These are phyloP conservation scores for Chalcis sispes DNA, from an alignment of 2,888 invertebrate genomes.

Conservation along the genomic window DNA sequence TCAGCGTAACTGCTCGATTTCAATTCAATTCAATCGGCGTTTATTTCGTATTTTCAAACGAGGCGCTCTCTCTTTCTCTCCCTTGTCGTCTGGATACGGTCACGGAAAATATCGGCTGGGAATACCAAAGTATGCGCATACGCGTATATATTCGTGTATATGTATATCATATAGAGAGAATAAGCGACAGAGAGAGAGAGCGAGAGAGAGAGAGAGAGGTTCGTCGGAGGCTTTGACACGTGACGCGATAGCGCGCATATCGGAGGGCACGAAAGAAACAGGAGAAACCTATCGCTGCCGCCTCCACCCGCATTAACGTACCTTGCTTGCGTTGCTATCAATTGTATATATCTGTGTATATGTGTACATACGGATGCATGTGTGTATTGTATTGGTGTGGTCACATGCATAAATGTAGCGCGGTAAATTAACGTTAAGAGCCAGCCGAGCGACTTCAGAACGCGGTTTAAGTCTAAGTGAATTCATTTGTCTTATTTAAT, in stretches of 20 bases:
- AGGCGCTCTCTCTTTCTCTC: too few relatives aligned
- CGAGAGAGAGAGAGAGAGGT: neutral
- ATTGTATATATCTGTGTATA: slow-evolving; percentile 33
- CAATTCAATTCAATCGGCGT: too few relatives aligned
- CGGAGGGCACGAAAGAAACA: slow-evolving; percentile 34
- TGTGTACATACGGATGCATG: slow-evolving; percentile 23
- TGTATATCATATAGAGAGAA: neutral
- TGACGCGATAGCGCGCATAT: slow-evolving; percentile 42
- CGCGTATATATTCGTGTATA: neutral
- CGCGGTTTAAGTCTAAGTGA: too few relatives aligned
- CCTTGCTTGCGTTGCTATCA: slow-evolving; percentile 29
- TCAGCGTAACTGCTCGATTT: too few relatives aligned
- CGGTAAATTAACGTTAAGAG: too few relatives aligned
- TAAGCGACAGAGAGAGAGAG: neutral
- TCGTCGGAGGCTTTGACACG: slow-evolving; percentile 45
- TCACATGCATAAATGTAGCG: too few relatives aligned
- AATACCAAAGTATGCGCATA: neutral
- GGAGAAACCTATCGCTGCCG: slow-evolving; percentile 19
- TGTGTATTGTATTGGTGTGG: neutral
- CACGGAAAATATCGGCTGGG: neutral
- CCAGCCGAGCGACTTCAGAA: too few relatives aligned
- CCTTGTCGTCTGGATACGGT: too few relatives aligned
- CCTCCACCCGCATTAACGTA: slow-evolving; percentile 51
- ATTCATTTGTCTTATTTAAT: too few relatives aligned
- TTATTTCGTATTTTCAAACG: too few relatives aligned